phyloP scores from a whole-genome alignment of 1,140 invertebrate species.

The Drusus annulatus region DNA sequence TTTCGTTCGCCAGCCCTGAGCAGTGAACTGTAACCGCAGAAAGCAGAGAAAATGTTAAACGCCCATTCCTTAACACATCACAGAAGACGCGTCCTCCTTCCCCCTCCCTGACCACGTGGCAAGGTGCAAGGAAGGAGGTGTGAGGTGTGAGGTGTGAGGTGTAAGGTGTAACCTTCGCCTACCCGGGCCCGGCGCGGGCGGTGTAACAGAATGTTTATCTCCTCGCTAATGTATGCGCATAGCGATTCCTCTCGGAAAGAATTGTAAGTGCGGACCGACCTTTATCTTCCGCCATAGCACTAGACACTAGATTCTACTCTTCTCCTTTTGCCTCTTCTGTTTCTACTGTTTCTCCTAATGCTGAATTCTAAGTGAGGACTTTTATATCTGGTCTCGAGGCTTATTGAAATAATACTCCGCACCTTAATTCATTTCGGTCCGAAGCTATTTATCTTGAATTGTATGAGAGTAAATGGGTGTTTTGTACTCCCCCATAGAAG shows the following conservation, averaged over 20 bases:
- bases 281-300: slow-evolving; percentile 20
- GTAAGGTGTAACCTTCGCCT: no score
- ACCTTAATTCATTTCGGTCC: not conserved
- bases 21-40: not conserved
- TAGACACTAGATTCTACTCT: not conserved
- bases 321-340: no score
- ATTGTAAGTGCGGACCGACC: not conserved
- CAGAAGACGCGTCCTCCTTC: not conserved
- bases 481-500: not conserved
- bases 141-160: no score
- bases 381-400: not conserved
- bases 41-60: slow-evolving; percentile 6
- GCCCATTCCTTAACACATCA: slow-evolving; percentile 28
- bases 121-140: no score
- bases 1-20: not conserved
- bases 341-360: no score
- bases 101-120: no score
- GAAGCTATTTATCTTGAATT: not conserved
- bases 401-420: not conserved
- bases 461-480: not conserved
- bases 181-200: not conserved
- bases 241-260: slow-evolving; percentile 26
- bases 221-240: slow-evolving; percentile 38
- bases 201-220: slow-evolving; percentile 31
- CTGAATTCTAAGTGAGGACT: slow-evolving; percentile 8